Percentiles rank a stretch among this genome's conserved stretches.
Conservation (phyloP, 2,797 vertebrate genomes). For the Echeneis naucrates region DNA sequence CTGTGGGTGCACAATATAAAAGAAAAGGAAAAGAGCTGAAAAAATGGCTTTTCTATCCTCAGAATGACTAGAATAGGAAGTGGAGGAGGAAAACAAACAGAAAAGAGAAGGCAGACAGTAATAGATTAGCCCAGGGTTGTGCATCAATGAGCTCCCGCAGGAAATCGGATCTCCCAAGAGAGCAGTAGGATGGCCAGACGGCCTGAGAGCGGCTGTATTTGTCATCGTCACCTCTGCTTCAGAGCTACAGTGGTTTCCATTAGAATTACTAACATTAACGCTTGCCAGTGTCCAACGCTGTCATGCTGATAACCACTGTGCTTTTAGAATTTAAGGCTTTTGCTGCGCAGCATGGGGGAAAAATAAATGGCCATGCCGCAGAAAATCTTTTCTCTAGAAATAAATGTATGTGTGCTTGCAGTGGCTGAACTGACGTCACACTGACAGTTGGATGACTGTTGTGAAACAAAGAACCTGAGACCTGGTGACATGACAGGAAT, state of each 20-base stretch:
- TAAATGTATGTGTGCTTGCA: background rate
- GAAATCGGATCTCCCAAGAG: constrained; percentile 47
- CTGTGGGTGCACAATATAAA: background rate
- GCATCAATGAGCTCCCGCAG: constrained; percentile 41
- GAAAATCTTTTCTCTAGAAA: background rate
- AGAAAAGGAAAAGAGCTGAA: background rate
- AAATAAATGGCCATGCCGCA: constrained; percentile 4
- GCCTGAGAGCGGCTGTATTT: constrained; percentile 49
- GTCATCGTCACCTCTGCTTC: constrained; percentile 58
- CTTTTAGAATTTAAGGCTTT: constrained; percentile 11
- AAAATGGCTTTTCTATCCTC: background rate
- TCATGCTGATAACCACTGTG: constrained; percentile 6
- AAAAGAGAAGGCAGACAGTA: constrained; percentile 30
- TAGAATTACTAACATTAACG: constrained; percentile 39
- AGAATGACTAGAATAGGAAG: constrained; percentile 8
- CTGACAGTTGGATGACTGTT: background rate
- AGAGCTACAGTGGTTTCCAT: constrained; percentile 47
- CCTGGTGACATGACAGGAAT: constrained; percentile 35
- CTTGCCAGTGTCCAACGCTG: constrained; percentile 24
- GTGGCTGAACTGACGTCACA: background rate
- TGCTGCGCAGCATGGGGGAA: background rate
- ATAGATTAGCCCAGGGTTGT: constrained; percentile 37
- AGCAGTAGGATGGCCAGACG: constrained; percentile 45
- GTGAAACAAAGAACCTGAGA: constrained; percentile 41
- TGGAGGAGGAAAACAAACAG: constrained; percentile 17